Evolutionary conservation across 1,140 invertebrate genomes (phyloP).

Genomic region (Lepidostoma basale): DNA sequence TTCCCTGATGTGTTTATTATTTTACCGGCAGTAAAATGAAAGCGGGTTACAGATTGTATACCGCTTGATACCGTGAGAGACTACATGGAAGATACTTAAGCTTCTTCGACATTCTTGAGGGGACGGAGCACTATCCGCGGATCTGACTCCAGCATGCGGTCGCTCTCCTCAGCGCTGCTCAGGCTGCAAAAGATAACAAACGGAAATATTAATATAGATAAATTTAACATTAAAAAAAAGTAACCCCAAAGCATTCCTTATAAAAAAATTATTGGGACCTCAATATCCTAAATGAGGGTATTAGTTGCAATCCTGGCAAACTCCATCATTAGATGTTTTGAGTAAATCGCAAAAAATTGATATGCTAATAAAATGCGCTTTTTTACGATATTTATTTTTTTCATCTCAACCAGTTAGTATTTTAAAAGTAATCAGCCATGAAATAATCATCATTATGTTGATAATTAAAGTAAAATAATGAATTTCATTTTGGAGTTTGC

Average conservation of each 20-base stretch:
- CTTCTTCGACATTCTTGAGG: constrained; percentile 60
- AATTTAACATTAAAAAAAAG: background rate
- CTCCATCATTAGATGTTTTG: no score
- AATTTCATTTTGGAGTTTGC: no score
- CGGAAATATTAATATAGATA: background rate
- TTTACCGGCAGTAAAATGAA: background rate
- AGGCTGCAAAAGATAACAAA: constrained; percentile 54
- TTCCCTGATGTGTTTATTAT: constrained; percentile 23
- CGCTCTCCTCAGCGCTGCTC: constrained; percentile 69
- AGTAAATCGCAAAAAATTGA: no score
- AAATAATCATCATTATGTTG: no score
- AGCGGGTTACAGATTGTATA: constrained; percentile 1
- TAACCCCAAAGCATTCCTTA: background rate
- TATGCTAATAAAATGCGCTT: no score
- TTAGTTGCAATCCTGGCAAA: no score
- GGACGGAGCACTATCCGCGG: constrained; percentile 68
- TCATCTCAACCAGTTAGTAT: no score
- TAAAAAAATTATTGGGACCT: background rate
- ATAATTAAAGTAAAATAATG: no score
- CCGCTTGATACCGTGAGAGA: constrained; percentile 9
- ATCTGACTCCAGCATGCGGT: constrained; percentile 70
- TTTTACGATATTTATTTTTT: no score
- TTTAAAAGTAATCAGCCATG: no score
- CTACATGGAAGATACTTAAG: constrained; percentile 48
- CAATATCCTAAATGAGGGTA: no score